These are phyloP conservation scores for Channallabes apus DNA, from an alignment of 2,797 vertebrate genomes.

Conservation along the genomic window DNA sequence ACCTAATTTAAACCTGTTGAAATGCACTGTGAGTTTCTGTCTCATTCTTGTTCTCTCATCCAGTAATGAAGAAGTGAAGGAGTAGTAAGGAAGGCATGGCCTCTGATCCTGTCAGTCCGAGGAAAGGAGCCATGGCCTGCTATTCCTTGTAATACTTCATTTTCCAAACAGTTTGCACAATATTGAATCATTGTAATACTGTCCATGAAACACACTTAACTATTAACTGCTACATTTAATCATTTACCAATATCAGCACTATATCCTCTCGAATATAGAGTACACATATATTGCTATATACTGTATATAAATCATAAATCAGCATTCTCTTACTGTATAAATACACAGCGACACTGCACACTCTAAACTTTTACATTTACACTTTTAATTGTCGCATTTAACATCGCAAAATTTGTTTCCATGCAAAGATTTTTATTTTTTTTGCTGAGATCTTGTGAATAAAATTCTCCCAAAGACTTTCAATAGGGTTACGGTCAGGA, in stretches of 20 bases:
- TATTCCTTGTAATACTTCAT: background rate
- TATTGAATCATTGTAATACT: background rate
- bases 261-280: background rate
- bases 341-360: background rate
- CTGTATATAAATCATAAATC: background rate
- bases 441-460: too few species aligned
- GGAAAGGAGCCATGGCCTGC: background rate
- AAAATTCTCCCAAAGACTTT: too few species aligned
- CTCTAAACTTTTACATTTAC: too few species aligned
- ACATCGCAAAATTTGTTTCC: too few species aligned
- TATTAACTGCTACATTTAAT: background rate
- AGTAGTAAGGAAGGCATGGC: background rate
- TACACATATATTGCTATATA: background rate
- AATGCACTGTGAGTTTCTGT: conserved; percentile 14
- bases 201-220: background rate
- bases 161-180: background rate
- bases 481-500: too few species aligned
- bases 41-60: background rate
- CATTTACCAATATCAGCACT: background rate
- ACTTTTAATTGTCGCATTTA: too few species aligned
- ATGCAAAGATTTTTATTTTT: too few species aligned
- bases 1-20: conserved; percentile 35
- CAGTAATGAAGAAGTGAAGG: background rate
- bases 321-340: background rate
- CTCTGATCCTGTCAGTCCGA: background rate